Base-by-base conservation (phyloP, 2,888 invertebrate species). In the Spodoptera littoralis region DNA sequence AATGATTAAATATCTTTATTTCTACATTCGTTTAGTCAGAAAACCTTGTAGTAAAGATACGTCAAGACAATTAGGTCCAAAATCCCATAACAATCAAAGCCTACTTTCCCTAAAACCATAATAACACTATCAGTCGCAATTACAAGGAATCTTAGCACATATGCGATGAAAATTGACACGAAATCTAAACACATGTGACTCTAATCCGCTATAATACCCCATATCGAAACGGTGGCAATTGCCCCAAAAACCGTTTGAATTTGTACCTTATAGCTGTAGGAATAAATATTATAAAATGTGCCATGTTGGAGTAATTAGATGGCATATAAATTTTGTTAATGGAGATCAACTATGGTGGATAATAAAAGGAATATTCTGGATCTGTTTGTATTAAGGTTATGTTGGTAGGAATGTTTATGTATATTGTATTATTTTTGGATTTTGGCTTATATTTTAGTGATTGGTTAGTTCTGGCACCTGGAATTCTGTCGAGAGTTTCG, bases 131-230 rank as follows among this genome's bases (percentile, higher is more conserved):
- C 63, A 74, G 30, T 77, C 68, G 63, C 66, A 30, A 67, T 67
- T 60, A 77, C 55, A 65, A 11, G 18, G 52, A 48, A 66, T 70
- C 65, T 76, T 60, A 71, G 50, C 79, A 65, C 81, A 69, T 80
- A 79, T 81, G 82, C 81, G 80, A 80, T 77, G 76, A 78, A 80
- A 78, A 79, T 79, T 70, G 73, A 69, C 84, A 81, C 9, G 36
- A 84, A 84, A 86, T 80, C 70, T 71, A 72, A 84, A 84, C 89
- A 88, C 85, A 87, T 88, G 88, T 79, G 88, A 65, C 72, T 66
- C 80, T 84, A 85, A 88, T 86, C 79, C 41, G 52, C 67, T 75
- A 6, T 80, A 73, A 84, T 79, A 77, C 81, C 82, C 84, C 81
- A 82, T 79, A 86, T 87, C 87, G 76, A 90, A 90, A 86, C 80